These are phyloP conservation scores for Apis florea DNA, from an alignment of 1,140 invertebrate species.

Conservation along the genomic window DNA sequence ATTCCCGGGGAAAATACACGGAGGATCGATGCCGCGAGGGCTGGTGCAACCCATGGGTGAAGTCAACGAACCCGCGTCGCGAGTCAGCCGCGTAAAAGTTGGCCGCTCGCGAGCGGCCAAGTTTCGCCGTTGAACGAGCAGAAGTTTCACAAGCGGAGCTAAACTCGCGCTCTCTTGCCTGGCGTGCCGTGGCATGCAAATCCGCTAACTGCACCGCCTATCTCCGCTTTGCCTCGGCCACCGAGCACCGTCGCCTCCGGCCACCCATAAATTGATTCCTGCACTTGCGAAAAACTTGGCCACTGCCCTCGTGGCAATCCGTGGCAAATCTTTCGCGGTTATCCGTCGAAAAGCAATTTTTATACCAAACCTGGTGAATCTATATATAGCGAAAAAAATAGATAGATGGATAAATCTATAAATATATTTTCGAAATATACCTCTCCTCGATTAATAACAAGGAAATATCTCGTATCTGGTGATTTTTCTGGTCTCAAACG, in stretches of 20 bases:
- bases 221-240: conserved; percentile 54
- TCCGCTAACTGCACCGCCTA: conserved; percentile 46
- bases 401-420: no score
- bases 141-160: conserved; percentile 44
- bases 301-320: not conserved
- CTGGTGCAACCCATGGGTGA: not conserved
- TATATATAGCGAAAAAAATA: no score
- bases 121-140: conserved; percentile 14
- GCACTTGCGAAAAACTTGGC: conserved; percentile 35
- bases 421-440: no score
- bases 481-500: not conserved
- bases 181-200: conserved; percentile 61
- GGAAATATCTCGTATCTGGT: no score
- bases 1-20: not conserved
- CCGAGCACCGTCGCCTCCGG: conserved; percentile 55
- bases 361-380: accelerated
- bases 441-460: no score
- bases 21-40: not conserved
- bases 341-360: no score
- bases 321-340: not conserved
- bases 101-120: conserved; percentile 11
- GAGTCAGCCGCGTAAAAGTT: conserved; percentile 31
- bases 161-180: conserved; percentile 21
- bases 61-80: conserved; percentile 41
- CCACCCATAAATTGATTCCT: conserved; percentile 65